A percentile compares a stretch with the other conserved stretches of the same genome.
phyloP scores from a whole-genome alignment of 2,113 vertebrate species.

The Diadophis punctatus region DNA sequence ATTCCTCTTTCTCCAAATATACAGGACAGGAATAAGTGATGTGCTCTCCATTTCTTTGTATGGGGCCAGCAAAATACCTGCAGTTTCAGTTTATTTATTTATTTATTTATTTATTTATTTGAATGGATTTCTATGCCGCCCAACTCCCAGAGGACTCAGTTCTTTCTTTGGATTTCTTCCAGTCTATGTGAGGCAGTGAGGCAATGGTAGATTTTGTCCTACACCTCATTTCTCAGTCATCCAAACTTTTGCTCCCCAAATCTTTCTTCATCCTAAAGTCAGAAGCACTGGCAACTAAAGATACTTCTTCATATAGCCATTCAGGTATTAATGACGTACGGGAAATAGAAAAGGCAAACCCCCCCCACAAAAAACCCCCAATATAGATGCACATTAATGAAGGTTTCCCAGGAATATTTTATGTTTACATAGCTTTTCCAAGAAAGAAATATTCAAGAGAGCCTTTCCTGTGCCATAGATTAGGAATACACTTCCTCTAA shows the following conservation, averaged over 20 bases:
- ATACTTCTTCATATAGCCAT: not conserved
- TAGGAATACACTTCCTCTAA: not conserved
- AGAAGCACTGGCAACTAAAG: not conserved
- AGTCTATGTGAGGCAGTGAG: not conserved
- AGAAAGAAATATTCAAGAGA: not conserved
- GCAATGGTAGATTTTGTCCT: not conserved
- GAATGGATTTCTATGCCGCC: too few species aligned
- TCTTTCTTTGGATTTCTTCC: not conserved
- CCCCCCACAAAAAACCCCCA: not conserved
- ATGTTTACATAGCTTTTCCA: not conserved
- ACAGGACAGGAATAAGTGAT: not conserved
- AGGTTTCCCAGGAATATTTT: not conserved
- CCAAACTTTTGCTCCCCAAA: not conserved
- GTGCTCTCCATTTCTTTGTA: not conserved
- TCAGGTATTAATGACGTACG: not conserved
- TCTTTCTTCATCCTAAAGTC: not conserved
- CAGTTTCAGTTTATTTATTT: not conserved
- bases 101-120: too few species aligned
- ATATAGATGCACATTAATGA: not conserved
- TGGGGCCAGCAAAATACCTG: not conserved
- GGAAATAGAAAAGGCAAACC: not conserved
- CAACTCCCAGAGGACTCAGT: too few species aligned
- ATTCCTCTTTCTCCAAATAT: not conserved
- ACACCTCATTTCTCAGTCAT: not conserved
- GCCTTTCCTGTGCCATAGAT: not conserved